Base-by-base conservation (phyloP, 2,888 invertebrate species). In the Chloroclysta siterata region DNA sequence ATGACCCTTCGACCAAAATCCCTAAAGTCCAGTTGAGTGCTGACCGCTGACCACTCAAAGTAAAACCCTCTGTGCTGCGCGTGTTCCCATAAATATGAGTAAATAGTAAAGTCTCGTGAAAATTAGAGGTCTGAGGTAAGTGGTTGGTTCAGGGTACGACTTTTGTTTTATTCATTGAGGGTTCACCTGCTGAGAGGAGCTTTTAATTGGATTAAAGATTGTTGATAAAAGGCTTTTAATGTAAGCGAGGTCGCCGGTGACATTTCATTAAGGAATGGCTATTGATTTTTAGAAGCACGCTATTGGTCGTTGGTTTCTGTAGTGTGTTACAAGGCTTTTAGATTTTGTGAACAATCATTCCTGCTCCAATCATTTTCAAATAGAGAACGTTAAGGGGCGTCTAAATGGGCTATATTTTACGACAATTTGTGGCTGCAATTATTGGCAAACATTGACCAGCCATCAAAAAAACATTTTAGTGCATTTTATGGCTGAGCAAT, bases 171-270 rank as follows among this genome's bases (percentile, higher is more conserved):
- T 92, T 89, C 89, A 89, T 81, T 73, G 72, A 78, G 74, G 81
- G 75, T 80, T 74, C 82, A 84, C 83, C 84, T 85, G 83, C 80
- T 83, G 84, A 87, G 87, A 87, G 89, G 80, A 80, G 76, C 81
- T 76, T 75, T 84, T 89, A 89, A 90, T 90, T 88, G 87, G 88
- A 91, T 91, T 89, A 89, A 86, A 88, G 88, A 87, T 88, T 81
- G 84, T 85, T 86, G 89, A 90, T 89, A 87, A 81, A 87, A 83
- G 79, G 81, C 85, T 87, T 87, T 88, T 87, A 88, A 87, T 89
- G 80, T 80, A 78, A 81, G 81, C 77, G 77, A 71, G 76, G 75
- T 73, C 68, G 76, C 70, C 74, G 80, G 81, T 80, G 87, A 85
- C 86, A 85, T 87, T 88, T 88, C 79, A 87, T 88, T 88, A 85